Conservation (phyloP, 1,140 invertebrate species). For the Heliconius melpomene region DNA sequence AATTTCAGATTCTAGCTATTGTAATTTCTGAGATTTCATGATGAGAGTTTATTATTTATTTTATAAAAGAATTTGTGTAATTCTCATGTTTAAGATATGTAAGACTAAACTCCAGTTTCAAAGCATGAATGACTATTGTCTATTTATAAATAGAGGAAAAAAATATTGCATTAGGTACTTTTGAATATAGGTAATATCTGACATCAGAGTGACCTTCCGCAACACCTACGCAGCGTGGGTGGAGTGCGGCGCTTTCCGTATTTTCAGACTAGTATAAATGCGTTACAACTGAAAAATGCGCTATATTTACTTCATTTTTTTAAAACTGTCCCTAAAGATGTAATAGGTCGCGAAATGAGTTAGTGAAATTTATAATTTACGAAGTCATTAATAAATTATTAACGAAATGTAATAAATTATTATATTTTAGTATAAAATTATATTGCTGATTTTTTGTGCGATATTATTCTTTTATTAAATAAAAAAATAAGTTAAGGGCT, state of each 20-base stretch:
- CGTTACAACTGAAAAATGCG: constrained; percentile 53
- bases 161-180: neutral
- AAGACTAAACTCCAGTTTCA: too few species aligned
- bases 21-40: too few species aligned
- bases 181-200: constrained; percentile 20
- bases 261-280: constrained; percentile 55
- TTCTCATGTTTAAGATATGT: neutral
- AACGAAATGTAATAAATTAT: too few species aligned
- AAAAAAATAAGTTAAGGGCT: too few species aligned
- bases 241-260: constrained; percentile 49
- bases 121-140: neutral
- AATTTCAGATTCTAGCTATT: too few species aligned
- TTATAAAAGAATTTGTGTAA: neutral
- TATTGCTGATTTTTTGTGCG: too few species aligned
- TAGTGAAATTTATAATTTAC: neutral
- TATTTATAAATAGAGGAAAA: neutral
- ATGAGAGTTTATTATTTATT: neutral
- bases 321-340: constrained; percentile 4
- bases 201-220: constrained; percentile 29
- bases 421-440: too few species aligned
- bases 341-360: neutral
- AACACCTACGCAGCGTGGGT: constrained; percentile 31
- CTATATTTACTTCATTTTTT: constrained; percentile 44
- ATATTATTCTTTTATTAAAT: too few species aligned
- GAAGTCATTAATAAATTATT: too few species aligned